Percentiles rank a stretch among this genome's conserved stretches.
These are phyloP conservation scores for Nasua narica DNA, from an alignment of 2,797 vertebrate genomes.

Conservation along the genomic window DNA sequence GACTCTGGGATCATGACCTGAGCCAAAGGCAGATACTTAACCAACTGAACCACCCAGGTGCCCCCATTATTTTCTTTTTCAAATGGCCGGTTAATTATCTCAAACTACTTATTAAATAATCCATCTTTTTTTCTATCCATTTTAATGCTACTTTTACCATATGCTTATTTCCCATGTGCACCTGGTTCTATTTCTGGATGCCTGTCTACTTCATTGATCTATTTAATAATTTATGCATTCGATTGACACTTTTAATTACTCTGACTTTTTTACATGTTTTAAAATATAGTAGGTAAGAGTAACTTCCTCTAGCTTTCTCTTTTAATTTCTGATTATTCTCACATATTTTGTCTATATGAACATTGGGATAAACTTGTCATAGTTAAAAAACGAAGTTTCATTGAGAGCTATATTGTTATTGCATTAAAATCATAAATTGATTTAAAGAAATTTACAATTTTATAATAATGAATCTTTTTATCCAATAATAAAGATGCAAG, in stretches of 20 bases:
- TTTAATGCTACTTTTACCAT: background rate
- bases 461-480: background rate
- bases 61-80: background rate
- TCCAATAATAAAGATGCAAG: background rate
- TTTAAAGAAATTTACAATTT: background rate
- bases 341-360: background rate
- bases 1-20: background rate
- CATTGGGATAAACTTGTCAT: background rate
- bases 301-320: background rate
- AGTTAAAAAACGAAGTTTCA: background rate
- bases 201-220: background rate
- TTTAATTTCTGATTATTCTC: background rate
- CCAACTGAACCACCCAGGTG: background rate
- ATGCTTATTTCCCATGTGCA: background rate
- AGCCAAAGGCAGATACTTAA: background rate
- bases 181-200: background rate
- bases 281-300: background rate
- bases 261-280: background rate
- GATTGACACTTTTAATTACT: background rate
- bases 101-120: background rate
- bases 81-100: background rate
- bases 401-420: background rate
- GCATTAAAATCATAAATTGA: background rate
- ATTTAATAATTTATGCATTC: background rate
- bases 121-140: background rate